These are phyloP conservation scores for Thaumatotibia leucotreta DNA, from an alignment of 1,140 invertebrate genomes.

Conservation along the genomic window DNA sequence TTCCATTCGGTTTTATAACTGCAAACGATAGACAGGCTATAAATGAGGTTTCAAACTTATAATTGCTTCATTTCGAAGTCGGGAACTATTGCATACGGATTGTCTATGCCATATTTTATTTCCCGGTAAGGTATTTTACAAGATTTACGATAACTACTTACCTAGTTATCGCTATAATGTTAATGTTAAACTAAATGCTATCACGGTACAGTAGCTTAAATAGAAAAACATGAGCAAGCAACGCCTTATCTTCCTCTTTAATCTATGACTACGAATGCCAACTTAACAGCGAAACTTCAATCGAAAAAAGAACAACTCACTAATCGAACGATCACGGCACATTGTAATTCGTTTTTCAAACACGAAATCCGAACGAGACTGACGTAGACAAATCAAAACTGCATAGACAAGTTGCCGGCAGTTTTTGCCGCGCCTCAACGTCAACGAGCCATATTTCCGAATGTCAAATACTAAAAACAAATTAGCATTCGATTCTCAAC, in stretches of 20 bases:
- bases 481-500: constrained; percentile 25
- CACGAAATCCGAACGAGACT: constrained; percentile 29
- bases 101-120: constrained; percentile 39
- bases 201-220: not conserved
- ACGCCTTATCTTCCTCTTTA: not conserved
- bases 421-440: constrained; percentile 38
- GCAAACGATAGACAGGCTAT: constrained; percentile 64
- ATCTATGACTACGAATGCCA: not conserved
- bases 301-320: not conserved
- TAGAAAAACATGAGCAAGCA: not conserved
- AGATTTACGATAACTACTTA: not conserved
- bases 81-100: constrained; percentile 49
- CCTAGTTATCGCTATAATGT: not conserved
- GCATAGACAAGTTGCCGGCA: constrained; percentile 47
- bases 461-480: constrained; percentile 31
- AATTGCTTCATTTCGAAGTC: constrained; percentile 71
- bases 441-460: constrained; percentile 37
- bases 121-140: not conserved
- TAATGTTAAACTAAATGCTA: not conserved
- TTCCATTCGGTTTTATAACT: constrained; percentile 63
- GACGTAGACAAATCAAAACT: constrained; percentile 36
- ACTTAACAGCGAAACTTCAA: not conserved
- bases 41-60: constrained; percentile 70
- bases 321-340: constrained; percentile 51
- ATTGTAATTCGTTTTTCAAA: constrained; percentile 54